A percentile compares a stretch with the other conserved stretches of the same genome.
phyloP scores from a whole-genome alignment of 2,888 invertebrate species.

The Tillus elongatus region DNA sequence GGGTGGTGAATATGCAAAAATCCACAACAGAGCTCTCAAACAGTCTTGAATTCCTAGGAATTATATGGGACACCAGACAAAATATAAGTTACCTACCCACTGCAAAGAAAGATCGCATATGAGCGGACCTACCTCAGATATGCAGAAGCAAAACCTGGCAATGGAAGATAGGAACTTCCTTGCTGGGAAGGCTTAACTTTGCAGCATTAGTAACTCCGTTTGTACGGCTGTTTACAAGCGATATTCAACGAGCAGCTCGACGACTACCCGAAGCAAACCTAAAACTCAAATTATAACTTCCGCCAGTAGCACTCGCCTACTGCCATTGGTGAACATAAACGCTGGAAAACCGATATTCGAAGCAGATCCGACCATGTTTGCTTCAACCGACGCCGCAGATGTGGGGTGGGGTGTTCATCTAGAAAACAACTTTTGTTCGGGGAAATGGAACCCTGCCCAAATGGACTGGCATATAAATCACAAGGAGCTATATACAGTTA shows the following conservation, averaged over 20 bases:
- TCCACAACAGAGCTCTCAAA: conserved; percentile 11
- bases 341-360: conserved; percentile 13
- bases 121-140: neutral
- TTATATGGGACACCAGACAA: conserved; percentile 15
- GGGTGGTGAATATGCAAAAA: conserved; percentile 17
- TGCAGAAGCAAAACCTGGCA: neutral
- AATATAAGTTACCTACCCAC: conserved; percentile 8
- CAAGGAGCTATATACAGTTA: conserved; percentile 10
- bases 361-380: conserved; percentile 14
- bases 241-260: conserved; percentile 6
- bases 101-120: conserved; percentile 6
- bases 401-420: conserved; percentile 10
- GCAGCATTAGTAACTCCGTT: neutral
- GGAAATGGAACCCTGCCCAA: conserved; percentile 3
- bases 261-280: neutral
- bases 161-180: neutral
- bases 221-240: conserved; percentile 7
- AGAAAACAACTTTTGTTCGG: neutral
- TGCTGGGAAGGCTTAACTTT: neutral
- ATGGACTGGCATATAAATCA: conserved; percentile 9
- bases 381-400: conserved; percentile 19
- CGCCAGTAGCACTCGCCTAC: conserved; percentile 8
- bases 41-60: conserved; percentile 15
- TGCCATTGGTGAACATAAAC: conserved; percentile 16
- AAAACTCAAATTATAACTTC: too few relatives aligned